phyloP scores from a whole-genome alignment of 30 jellyfish, hydroid and myxozoan genomes.

The Mastigias papua region DNA sequence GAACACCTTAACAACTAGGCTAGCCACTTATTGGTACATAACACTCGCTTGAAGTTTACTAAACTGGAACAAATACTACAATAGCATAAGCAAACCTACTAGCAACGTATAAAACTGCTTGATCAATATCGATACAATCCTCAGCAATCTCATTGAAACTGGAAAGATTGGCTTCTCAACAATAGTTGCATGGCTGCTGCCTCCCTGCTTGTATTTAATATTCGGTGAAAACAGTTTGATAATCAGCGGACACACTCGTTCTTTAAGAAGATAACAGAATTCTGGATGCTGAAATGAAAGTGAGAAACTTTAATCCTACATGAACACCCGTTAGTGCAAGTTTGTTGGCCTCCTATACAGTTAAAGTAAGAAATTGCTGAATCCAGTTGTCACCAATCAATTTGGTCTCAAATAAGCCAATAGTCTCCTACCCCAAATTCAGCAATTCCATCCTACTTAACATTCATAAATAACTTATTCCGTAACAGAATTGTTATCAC shows the following conservation, averaged over 20 bases:
- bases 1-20: too few species aligned
- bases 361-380: not conserved
- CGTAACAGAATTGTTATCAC: too few species aligned
- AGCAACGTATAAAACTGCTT: conserved; percentile 90
- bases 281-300: conserved; percentile 90
- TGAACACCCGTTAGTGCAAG: not conserved
- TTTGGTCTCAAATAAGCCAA: not conserved
- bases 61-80: too few species aligned
- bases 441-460: not conserved
- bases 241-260: conserved; percentile 92
- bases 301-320: not conserved
- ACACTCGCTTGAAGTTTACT: too few species aligned
- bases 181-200: conserved; percentile 81
- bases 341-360: not conserved
- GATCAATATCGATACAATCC: conserved; percentile 90
- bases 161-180: conserved; percentile 96
- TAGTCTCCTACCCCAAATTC: not conserved
- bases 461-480: too few species aligned
- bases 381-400: not conserved
- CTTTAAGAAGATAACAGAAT: conserved; percentile 90
- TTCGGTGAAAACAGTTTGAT: conserved; percentile 96
- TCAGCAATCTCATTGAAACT: conserved; percentile 88
- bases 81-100: too few species aligned
- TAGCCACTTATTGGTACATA: too few species aligned
- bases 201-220: conserved; percentile 87